These are phyloP conservation scores for Gryllus bimaculatus DNA, from an alignment of 1,140 invertebrate genomes.

Conservation along the genomic window DNA sequence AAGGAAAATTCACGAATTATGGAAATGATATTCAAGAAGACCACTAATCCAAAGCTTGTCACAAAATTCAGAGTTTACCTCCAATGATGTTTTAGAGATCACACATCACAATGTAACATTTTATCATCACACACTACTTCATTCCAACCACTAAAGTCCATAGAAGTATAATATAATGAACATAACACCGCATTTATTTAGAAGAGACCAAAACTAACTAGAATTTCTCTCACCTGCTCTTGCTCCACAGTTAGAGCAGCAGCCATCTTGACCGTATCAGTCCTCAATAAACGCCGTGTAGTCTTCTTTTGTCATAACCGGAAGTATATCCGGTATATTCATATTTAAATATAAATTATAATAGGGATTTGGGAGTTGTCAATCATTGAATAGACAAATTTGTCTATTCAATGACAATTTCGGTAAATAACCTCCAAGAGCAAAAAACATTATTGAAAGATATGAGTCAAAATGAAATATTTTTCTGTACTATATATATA, in stretches of 20 bases:
- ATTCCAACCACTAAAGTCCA: background rate
- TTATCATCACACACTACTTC: background rate
- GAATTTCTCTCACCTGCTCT: slow-evolving; percentile 49
- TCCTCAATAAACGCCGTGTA: too few species aligned
- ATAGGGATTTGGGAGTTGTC: too few species aligned
- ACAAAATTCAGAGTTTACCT: background rate
- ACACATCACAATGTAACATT: background rate
- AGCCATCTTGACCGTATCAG: slow-evolving; percentile 42
- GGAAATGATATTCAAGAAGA: too few species aligned
- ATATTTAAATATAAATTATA: too few species aligned
- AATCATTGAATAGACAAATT: too few species aligned
- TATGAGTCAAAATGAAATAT: too few species aligned
- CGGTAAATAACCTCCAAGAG: too few species aligned
- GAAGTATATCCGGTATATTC: slow-evolving; percentile 4
- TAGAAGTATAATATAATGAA: background rate
- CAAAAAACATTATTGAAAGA: too few species aligned
- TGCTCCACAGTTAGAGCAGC: slow-evolving; percentile 56
- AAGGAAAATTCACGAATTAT: too few species aligned
- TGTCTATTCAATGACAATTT: too few species aligned
- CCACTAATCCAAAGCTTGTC: background rate
- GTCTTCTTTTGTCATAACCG: background rate
- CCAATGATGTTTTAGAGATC: background rate
- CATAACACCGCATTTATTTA: slow-evolving; percentile 20
- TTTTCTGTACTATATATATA: too few species aligned
- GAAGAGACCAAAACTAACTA: slow-evolving; percentile 22